Evolutionary conservation across 2,888 invertebrate species (phyloP).

Genomic region (Acrobasis repandana): DNA sequence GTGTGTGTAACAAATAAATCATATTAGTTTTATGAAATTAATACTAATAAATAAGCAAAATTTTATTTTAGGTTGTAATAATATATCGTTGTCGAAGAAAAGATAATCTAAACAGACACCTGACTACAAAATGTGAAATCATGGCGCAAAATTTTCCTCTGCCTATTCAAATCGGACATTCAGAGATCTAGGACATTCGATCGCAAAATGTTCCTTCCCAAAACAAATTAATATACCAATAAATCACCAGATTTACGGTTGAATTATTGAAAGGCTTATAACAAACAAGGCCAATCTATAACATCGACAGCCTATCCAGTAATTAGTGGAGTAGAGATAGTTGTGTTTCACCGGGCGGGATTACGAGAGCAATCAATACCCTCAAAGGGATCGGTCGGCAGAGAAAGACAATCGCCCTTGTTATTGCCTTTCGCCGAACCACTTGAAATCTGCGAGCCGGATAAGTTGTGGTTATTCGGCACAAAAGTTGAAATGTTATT

Average conservation of each 20-base stretch:
- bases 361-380: conserved; percentile 54
- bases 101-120: no score
- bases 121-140: no score
- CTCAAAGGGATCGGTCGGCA: conserved; percentile 52
- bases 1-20: no score
- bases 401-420: conserved; percentile 50
- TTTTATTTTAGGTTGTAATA: no score
- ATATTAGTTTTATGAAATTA: no score
- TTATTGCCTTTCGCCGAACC: conserved; percentile 13
- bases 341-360: conserved; percentile 29
- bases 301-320: conserved; percentile 14
- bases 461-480: conserved; percentile 10
- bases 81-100: no score
- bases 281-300: conserved; percentile 9
- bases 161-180: background rate
- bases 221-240: no score
- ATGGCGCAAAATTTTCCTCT: background rate
- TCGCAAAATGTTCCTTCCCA: no score
- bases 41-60: no score
- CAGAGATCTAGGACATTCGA: no score
- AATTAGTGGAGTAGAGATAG: conserved; percentile 15
- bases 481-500: background rate
- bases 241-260: no score
- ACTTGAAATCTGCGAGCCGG: conserved; percentile 30
- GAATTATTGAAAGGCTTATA: conserved; percentile 17